A percentile compares a stretch with the other conserved stretches of the same genome.
Conservation (phyloP, 1,140 invertebrate species). For the Condylostylus longicornis region DNA sequence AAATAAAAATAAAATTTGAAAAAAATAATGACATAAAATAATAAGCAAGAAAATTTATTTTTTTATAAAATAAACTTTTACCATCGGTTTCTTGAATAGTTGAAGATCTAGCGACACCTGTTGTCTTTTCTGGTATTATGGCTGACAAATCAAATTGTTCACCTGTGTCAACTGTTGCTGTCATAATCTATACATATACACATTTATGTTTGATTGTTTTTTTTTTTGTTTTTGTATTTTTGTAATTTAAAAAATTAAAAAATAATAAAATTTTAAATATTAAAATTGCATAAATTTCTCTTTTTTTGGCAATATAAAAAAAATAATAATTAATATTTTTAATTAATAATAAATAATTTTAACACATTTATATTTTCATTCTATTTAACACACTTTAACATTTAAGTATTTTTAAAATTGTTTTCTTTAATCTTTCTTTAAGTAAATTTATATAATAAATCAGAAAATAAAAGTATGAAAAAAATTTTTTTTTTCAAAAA, state of each 20-base stretch:
- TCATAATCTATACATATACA: conserved; percentile 61
- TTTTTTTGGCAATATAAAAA: too few species aligned
- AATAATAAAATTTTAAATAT: background rate
- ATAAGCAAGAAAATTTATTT: background rate
- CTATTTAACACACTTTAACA: too few species aligned
- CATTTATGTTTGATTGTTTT: background rate
- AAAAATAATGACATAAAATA: background rate
- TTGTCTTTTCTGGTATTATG: conserved; percentile 66
- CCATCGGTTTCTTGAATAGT: conserved; percentile 81
- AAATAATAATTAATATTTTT: too few species aligned
- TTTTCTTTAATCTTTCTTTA: too few species aligned
- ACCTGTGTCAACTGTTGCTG: conserved; percentile 80
- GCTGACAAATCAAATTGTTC: conserved; percentile 69
- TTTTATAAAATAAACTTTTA: conserved; percentile 34
- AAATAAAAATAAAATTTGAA: background rate
- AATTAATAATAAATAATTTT: too few species aligned
- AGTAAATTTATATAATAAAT: too few species aligned
- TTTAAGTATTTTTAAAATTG: too few species aligned
- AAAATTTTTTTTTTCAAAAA: too few species aligned
- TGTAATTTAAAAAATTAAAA: background rate
- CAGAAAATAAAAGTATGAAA: too few species aligned
- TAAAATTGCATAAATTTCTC: too few species aligned
- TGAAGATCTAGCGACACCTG: conserved; percentile 67
- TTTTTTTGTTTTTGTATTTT: background rate
- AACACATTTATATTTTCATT: too few species aligned